phyloP scores from a whole-genome alignment of 2,888 invertebrate genomes.

The Drosophila multiciliata region DNA sequence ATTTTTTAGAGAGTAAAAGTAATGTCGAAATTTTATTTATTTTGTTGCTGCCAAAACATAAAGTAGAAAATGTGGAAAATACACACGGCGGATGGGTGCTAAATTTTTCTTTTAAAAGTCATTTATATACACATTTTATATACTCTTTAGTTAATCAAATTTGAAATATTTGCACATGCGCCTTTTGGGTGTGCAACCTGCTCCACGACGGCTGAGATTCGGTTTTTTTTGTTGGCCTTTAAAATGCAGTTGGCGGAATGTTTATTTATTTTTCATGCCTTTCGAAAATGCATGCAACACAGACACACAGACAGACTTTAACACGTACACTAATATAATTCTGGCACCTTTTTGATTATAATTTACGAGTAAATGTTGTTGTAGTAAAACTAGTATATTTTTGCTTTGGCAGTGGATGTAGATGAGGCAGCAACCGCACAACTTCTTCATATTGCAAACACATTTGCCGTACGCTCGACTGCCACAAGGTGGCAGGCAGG shows the following conservation, averaged over 20 bases:
- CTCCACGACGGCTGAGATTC: slow-evolving; percentile 28
- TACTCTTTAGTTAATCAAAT: background rate
- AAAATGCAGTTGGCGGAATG: slow-evolving; percentile 56
- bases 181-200: background rate
- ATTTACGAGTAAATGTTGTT: slow-evolving; percentile 78
- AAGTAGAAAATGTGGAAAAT: background rate
- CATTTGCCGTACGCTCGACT: slow-evolving; percentile 64
- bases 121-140: background rate
- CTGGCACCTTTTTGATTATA: slow-evolving; percentile 80
- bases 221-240: slow-evolving; percentile 37
- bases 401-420: slow-evolving; percentile 44
- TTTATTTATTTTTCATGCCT: slow-evolving; percentile 64
- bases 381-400: slow-evolving; percentile 68
- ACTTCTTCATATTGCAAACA: slow-evolving; percentile 81
- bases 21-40: background rate
- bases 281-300: slow-evolving; percentile 25
- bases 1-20: background rate
- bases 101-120: background rate
- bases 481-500: slow-evolving; percentile 63
- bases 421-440: slow-evolving; percentile 50
- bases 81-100: background rate
- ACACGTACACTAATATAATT: slow-evolving; percentile 43
- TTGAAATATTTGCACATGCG: background rate
- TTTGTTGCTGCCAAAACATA: background rate
- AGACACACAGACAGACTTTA: slow-evolving; percentile 21